phyloP scores from a whole-genome alignment of 2,888 invertebrate genomes.

The Candidula unifasciata region DNA sequence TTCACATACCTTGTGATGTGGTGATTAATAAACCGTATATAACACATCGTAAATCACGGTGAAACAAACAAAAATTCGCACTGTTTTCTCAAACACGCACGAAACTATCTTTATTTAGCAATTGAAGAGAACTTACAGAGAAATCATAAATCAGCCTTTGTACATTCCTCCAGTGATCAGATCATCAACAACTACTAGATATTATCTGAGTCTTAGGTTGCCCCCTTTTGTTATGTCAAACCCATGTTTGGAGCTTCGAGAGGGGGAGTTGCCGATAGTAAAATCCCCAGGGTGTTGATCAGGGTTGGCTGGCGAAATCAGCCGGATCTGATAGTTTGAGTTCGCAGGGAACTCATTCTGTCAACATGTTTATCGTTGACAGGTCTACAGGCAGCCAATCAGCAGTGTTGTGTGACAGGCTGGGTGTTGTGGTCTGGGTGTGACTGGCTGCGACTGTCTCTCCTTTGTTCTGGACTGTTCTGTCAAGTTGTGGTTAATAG shows the following conservation, averaged over 20 bases:
- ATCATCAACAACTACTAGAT: background rate
- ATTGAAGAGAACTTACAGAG: background rate
- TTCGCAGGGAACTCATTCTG: constrained; percentile 9
- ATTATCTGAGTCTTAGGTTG: too few relatives aligned
- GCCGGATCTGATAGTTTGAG: background rate
- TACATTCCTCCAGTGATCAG: background rate
- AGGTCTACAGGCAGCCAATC: constrained; percentile 6
- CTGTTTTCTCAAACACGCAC: too few relatives aligned
- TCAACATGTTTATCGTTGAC: constrained; percentile 28
- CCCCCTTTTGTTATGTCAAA: too few relatives aligned
- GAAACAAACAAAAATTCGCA: too few relatives aligned
- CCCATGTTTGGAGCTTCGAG: background rate
- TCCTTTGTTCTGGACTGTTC: constrained; percentile 11
- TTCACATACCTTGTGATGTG: too few relatives aligned
- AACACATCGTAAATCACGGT: too few relatives aligned
- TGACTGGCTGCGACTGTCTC: constrained; percentile 1
- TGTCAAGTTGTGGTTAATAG: background rate
- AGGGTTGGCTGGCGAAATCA: background rate
- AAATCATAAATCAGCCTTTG: background rate
- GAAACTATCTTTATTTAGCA: too few relatives aligned
- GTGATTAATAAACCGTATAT: too few relatives aligned
- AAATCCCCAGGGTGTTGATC: constrained; percentile 8
- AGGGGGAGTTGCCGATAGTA: constrained; percentile 6
- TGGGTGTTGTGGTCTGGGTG: background rate
- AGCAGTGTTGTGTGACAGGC: background rate